These are phyloP conservation scores for Upupa epops DNA, from an alignment of 2,113 vertebrate species.

Conservation along the genomic window DNA sequence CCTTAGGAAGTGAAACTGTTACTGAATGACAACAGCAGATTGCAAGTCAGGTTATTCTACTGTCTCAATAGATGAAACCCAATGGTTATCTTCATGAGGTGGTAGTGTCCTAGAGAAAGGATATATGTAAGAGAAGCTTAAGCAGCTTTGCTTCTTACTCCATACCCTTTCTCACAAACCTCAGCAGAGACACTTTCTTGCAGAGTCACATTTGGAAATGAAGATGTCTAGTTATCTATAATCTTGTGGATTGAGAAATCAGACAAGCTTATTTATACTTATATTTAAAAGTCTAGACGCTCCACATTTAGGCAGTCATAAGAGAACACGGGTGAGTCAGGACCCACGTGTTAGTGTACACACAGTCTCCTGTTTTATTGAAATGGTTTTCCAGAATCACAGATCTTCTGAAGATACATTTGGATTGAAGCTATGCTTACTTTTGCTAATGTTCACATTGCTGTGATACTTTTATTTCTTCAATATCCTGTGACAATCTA, in stretches of 20 bases:
- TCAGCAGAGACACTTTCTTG: background rate
- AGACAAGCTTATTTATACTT: background rate
- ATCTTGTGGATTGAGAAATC: background rate
- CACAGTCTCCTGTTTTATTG: background rate
- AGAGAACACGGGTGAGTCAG: background rate
- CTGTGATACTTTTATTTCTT: background rate
- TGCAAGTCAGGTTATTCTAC: background rate
- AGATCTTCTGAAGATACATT: background rate
- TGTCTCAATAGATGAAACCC: background rate
- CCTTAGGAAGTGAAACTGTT: background rate
- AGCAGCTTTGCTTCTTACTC: background rate
- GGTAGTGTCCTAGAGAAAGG: background rate
- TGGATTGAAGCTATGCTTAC: background rate
- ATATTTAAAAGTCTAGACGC: background rate
- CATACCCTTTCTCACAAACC: background rate
- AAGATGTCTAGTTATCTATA: background rate
- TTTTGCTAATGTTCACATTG: background rate
- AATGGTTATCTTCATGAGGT: background rate
- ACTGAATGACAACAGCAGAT: slow-evolving; percentile 12
- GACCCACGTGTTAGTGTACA: background rate
- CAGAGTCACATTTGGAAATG: background rate
- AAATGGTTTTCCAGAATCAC: background rate
- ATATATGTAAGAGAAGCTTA: background rate
- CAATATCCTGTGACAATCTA: background rate
- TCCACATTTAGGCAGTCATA: background rate